A percentile compares a stretch with the other conserved stretches of the same genome.
Evolutionary conservation across 2,888 invertebrate genomes (phyloP).

Genomic region (Apotomis capreana): DNA sequence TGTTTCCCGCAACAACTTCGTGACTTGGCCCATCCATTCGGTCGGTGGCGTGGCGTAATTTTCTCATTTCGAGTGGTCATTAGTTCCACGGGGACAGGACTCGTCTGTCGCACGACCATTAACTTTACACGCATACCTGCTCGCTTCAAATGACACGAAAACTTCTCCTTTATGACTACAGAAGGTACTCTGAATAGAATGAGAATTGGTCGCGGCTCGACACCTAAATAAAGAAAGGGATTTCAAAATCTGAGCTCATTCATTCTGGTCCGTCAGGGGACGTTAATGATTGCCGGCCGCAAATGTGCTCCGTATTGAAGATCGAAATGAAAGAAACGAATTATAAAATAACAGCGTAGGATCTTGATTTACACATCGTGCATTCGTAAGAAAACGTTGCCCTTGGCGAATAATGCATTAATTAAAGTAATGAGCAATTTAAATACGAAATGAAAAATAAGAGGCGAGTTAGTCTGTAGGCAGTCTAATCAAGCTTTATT

Average conservation of each 20-base stretch:
- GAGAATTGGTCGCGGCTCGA: slow-evolving; percentile 22
- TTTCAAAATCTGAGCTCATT: slow-evolving; percentile 23
- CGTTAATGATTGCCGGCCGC: slow-evolving; percentile 16
- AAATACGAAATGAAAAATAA: slow-evolving; percentile 31
- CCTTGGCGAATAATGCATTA: slow-evolving; percentile 11
- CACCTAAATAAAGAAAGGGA: slow-evolving; percentile 12
- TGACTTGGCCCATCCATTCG: slow-evolving; percentile 72
- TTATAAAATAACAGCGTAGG: slow-evolving; percentile 4
- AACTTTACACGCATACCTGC: slow-evolving; percentile 68
- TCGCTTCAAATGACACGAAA: slow-evolving; percentile 52
- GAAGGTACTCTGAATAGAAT: slow-evolving; percentile 38
- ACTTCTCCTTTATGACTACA: slow-evolving; percentile 51
- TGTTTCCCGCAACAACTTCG: slow-evolving; percentile 62
- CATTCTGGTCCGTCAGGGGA: slow-evolving; percentile 7
- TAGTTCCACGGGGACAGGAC: slow-evolving; percentile 74
- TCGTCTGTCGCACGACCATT: slow-evolving; percentile 73
- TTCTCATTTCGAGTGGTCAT: slow-evolving; percentile 79
- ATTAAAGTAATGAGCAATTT: slow-evolving; percentile 29
- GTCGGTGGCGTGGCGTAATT: slow-evolving; percentile 70
- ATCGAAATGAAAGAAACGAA: slow-evolving; percentile 1
- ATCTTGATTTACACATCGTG: slow-evolving; percentile 12
- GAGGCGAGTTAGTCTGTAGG: slow-evolving; percentile 29
- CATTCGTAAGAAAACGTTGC: slow-evolving; percentile 15
- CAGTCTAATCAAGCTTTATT: slow-evolving; percentile 44
- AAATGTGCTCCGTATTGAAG: slow-evolving; percentile 6